Base-by-base conservation (phyloP, 2,797 vertebrate genomes). In the Leptatherina wallacei region DNA sequence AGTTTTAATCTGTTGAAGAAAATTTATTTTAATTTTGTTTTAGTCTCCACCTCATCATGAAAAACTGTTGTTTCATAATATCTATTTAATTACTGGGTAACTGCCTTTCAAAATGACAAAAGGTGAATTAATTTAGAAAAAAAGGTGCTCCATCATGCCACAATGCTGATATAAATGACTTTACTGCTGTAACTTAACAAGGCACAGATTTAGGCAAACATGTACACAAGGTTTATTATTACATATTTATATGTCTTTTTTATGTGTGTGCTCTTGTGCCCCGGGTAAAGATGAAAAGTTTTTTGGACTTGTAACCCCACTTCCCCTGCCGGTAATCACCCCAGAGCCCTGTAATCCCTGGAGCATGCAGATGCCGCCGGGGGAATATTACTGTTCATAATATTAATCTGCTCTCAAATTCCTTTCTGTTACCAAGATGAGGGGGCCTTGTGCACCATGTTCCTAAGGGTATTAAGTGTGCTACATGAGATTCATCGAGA, bases 311-410 rank as follows among this genome's bases (percentile, higher is more conserved):
- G 93, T 94, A 82, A 8, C 94, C 92, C 92, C 92, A 95, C 93
- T 95, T 95, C 93, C 93, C 91, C 90, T 93, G 84, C 92, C 88
- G 88, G 90, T 96, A 96, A 96, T 96, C 94, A 93, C 92, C 88
- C 92, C 89, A 91, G 94, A 96, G 94, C 95, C 94, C 95, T 96
- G 95, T 96, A 96, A 97, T 97, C 95, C 95, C 90, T 78, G 83
- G 88, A 90, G 90, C 91, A 94, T 95, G 94, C 94, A 95, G 94
- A 96, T 95, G 94, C 94, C 87, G 88, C 94, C 82, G 87, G 94
- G 95, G 95, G 94, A 96, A 96, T 96, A 96, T 96, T 96, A 95
- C 94, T 95, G 94, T 95, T 95, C 94, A 95, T 95, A 95, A 95
- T 95, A 93, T 95, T 96, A 96, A 96, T 96, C 95, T 95, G 89